phyloP scores from a whole-genome alignment of 2,888 invertebrate species.

The Phaedon cochleariae region DNA sequence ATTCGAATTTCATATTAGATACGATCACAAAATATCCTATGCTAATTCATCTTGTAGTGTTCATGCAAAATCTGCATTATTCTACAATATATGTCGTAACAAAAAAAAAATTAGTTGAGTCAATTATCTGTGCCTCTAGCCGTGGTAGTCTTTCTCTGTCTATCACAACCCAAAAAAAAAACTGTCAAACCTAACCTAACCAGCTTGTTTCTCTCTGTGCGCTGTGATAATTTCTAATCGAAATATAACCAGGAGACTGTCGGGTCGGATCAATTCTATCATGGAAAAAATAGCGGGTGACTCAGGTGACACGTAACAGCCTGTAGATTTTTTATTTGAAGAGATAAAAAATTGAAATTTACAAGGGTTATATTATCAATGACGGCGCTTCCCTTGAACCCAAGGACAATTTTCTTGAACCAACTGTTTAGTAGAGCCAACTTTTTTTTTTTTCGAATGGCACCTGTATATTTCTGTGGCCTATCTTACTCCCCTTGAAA shows the following conservation, averaged over 20 bases:
- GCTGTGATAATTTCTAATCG: slow-evolving; percentile 45
- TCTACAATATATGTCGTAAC: slow-evolving; percentile 62
- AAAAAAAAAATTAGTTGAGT: slow-evolving; percentile 66
- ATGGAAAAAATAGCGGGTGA: too few species aligned
- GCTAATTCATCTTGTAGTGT: slow-evolving; percentile 60
- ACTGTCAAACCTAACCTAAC: slow-evolving; percentile 45
- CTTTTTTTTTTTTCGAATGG: too few species aligned
- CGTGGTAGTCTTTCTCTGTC: slow-evolving; percentile 61
- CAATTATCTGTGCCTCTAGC: slow-evolving; percentile 71
- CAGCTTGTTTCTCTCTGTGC: slow-evolving; percentile 55
- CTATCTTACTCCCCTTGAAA: too few species aligned
- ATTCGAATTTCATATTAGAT: slow-evolving; percentile 22
- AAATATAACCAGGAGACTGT: slow-evolving; percentile 35
- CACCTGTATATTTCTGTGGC: too few species aligned
- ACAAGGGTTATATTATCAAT: too few species aligned
- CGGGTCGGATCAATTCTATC: too few species aligned
- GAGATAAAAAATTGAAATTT: too few species aligned
- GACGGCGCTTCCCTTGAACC: too few species aligned
- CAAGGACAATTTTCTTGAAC: too few species aligned
- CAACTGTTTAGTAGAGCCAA: too few species aligned
- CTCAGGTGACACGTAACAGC: too few species aligned
- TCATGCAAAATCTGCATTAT: slow-evolving; percentile 54
- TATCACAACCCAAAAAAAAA: slow-evolving; percentile 51
- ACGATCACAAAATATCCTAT: slow-evolving; percentile 35
- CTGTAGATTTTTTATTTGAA: too few species aligned